Evolutionary conservation across 2,888 invertebrate genomes (phyloP), one percentile per base, ranked within the genome.

Genomic region (Andrena praecox): DNA sequence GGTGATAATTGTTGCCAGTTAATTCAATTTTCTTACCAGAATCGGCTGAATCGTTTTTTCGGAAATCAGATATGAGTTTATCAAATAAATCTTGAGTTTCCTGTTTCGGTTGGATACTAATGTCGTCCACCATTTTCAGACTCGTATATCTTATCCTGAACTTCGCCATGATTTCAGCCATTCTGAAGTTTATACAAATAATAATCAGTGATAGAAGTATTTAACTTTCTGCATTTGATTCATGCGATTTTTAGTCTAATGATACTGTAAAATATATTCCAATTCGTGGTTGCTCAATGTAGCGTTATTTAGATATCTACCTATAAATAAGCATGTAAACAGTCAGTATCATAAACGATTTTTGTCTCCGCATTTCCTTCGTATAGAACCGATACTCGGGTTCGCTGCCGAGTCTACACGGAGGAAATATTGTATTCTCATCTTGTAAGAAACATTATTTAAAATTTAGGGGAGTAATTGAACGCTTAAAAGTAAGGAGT

Each of bases 81-180:
- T 97, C 96, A 92, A 98, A 98, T 90, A 96, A 96, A 80, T 95
- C 94, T 90, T 96, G 95, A 7, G 98, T 98, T 59, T 96, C 96
- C 2, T 96, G 95, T 84, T 96, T 96, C 0, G 99, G 98, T 87
- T 96, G 96, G 83, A 98, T 97, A 48, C 96, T 97, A 81, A 99
- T 97, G 90, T 98, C 98, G 82, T 98, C 97, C 77, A 99, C 97
- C 95, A 99, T 98, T 77, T 97, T 97, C 87, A 99, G 95, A 90
- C 98, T 97, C 0, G 98, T 97, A 94, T 98, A 99, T 93, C 98
- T 97, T 89, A 99, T 98, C 12, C 99, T 96, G 95, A 99, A 99
- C 94, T 99, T 99, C 0, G 97, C 96, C 88, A 99, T 95, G 72
- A 99, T 95, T 91, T 97, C 97, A 2, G 98, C 98, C 98, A 99